phyloP scores from a whole-genome alignment of 2,797 vertebrate species.

The Steatocranus sp. region DNA sequence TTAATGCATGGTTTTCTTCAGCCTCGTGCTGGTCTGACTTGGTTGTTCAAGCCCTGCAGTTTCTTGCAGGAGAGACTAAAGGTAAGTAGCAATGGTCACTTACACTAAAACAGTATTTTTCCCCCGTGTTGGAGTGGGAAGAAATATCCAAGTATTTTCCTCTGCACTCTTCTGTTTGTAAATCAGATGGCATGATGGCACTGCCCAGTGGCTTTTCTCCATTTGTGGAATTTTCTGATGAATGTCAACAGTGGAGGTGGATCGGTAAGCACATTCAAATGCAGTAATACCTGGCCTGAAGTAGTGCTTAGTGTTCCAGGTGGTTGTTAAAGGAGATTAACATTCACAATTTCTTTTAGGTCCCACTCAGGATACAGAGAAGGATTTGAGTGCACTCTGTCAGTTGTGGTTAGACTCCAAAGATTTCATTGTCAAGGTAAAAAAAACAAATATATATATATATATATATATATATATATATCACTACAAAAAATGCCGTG shows the following conservation, averaged over 20 bases:
- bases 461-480: not conserved
- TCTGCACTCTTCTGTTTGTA: not conserved
- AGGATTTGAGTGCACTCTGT: slow-evolving; percentile 89
- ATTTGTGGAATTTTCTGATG: slow-evolving; percentile 91
- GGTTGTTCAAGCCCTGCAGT: slow-evolving; percentile 88
- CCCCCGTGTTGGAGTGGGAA: not conserved
- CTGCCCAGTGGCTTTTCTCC: slow-evolving; percentile 87
- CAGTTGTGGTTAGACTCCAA: slow-evolving; percentile 97
- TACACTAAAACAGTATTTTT: not conserved
- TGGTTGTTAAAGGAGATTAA: not conserved
- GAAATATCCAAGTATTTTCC: not conserved
- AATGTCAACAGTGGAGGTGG: slow-evolving; percentile 93
- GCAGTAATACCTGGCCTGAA: not conserved
- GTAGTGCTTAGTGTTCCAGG: not conserved
- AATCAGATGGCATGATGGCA: slow-evolving; percentile 77
- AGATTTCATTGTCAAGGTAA: slow-evolving; percentile 92
- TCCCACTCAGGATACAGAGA: slow-evolving; percentile 86
- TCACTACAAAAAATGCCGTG: not conserved
- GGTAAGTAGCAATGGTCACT: slow-evolving; percentile 62
- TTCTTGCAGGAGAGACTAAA: slow-evolving; percentile 90
- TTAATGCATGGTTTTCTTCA: slow-evolving; percentile 91
- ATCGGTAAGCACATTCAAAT: slow-evolving; percentile 74
- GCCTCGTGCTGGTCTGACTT: slow-evolving; percentile 93
- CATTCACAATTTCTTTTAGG: slow-evolving; percentile 59
- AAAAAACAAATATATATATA: not conserved